Percentiles rank a stretch among this genome's conserved stretches.
Evolutionary conservation across 2,113 vertebrate species (phyloP).

Genomic region (Martes martes): DNA sequence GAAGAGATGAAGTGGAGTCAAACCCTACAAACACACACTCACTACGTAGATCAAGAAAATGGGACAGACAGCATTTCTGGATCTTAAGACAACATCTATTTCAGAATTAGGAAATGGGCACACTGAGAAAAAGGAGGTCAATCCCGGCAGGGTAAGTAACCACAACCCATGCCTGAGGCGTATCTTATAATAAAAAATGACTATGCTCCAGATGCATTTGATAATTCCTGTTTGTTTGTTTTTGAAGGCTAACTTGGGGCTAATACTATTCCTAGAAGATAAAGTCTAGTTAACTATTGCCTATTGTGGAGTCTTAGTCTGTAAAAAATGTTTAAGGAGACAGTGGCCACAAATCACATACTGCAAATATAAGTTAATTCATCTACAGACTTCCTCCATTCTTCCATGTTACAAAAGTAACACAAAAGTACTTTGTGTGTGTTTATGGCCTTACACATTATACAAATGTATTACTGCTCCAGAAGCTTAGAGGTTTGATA

Average conservation of each 20-base stretch:
- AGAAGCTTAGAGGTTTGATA: not conserved
- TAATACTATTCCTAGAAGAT: not conserved
- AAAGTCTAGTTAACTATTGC: not conserved
- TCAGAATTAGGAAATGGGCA: not conserved
- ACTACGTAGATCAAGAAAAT: not conserved
- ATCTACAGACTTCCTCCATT: not conserved
- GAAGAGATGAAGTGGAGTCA: not conserved
- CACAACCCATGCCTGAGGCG: not conserved
- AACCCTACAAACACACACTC: not conserved
- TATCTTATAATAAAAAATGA: not conserved
- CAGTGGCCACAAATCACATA: not conserved
- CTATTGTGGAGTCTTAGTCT: not conserved
- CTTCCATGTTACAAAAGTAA: not conserved
- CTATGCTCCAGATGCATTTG: not conserved
- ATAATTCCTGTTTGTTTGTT: not conserved
- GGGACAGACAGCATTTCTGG: accelerated
- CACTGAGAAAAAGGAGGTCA: not conserved
- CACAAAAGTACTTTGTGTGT: not conserved
- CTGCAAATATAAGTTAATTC: not conserved
- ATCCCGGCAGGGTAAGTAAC: not conserved
- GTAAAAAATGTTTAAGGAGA: not conserved
- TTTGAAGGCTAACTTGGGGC: not conserved
- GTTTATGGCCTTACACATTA: not conserved
- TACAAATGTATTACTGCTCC: not conserved
- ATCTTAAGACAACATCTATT: not conserved